phyloP scores from a whole-genome alignment of 2,797 vertebrate species.

The Numenius phaeopus region DNA sequence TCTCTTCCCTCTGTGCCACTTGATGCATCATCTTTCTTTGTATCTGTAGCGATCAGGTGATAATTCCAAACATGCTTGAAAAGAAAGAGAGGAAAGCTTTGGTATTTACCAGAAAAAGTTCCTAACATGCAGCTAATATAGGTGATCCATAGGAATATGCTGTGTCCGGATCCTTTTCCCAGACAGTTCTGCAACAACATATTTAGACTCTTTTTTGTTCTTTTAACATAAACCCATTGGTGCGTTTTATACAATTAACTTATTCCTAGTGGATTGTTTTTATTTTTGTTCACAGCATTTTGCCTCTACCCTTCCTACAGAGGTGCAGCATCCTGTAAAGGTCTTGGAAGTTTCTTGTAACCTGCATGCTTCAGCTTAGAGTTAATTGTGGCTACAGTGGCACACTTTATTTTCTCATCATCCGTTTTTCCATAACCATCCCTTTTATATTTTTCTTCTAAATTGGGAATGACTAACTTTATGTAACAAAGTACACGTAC shows the following conservation, averaged over 20 bases:
- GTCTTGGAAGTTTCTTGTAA: slow-evolving; percentile 54
- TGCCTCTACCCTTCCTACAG: slow-evolving; percentile 44
- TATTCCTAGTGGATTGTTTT: slow-evolving; percentile 55
- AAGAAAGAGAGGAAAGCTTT: background rate
- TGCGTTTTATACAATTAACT: background rate
- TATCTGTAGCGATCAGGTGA: background rate
- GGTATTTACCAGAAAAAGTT: background rate
- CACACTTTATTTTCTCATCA: background rate
- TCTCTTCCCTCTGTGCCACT: background rate
- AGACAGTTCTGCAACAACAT: background rate
- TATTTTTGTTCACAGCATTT: slow-evolving; percentile 63
- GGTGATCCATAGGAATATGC: background rate
- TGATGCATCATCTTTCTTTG: background rate
- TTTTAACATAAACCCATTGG: background rate
- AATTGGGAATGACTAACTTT: background rate
- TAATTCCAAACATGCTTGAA: background rate
- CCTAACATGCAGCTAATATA: background rate
- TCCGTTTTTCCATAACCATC: background rate
- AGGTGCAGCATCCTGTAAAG: slow-evolving; percentile 55
- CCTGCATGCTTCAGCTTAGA: slow-evolving; percentile 38
- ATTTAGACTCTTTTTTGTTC: background rate
- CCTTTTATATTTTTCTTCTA: slow-evolving; percentile 11
- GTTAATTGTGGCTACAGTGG: slow-evolving; percentile 23
- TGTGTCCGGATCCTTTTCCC: background rate
- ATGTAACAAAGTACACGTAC: background rate